These are phyloP conservation scores for Sebastes trivittatus DNA, from an alignment of 2,797 vertebrate genomes.

Conservation along the genomic window DNA sequence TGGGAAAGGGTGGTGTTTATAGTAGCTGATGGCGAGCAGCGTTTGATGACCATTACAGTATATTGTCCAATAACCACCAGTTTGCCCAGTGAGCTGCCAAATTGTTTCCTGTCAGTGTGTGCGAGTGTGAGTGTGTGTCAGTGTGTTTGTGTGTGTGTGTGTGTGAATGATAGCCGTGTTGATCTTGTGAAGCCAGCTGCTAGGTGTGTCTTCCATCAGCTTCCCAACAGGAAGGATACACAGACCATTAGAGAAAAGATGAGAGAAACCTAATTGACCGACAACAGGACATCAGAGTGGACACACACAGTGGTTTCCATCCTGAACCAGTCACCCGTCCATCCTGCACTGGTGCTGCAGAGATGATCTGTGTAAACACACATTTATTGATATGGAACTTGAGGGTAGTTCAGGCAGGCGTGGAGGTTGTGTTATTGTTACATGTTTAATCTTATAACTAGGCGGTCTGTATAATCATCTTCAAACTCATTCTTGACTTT, in stretches of 20 bases:
- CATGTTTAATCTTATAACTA: not conserved
- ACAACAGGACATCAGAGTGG: constrained; percentile 51
- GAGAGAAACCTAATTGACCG: constrained; percentile 62
- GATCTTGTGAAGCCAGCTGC: constrained; percentile 60
- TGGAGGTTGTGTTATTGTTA: not conserved
- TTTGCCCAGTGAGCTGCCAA: constrained; percentile 62
- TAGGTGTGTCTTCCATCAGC: constrained; percentile 63
- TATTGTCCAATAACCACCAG: constrained; percentile 56
- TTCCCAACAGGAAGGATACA: constrained; percentile 63
- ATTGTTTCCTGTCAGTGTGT: constrained; percentile 66
- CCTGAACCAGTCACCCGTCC: constrained; percentile 28
- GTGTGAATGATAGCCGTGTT: constrained; percentile 10
- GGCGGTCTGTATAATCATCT: not conserved
- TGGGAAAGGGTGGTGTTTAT: constrained; percentile 37
- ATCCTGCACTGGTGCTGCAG: not conserved
- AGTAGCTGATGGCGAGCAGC: constrained; percentile 18
- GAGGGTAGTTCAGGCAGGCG: not conserved
- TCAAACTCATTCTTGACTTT: not conserved
- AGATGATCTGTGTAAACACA: not conserved
- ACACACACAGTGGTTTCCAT: constrained; percentile 41
- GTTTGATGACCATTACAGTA: constrained; percentile 48
- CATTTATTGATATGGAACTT: not conserved
- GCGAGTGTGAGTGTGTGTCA: not conserved
- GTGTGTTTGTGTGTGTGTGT: constrained; percentile 12
- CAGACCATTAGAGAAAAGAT: constrained; percentile 56